These are phyloP conservation scores for Exocentrus adspersus DNA, from an alignment of 2,888 invertebrate genomes.

Conservation along the genomic window DNA sequence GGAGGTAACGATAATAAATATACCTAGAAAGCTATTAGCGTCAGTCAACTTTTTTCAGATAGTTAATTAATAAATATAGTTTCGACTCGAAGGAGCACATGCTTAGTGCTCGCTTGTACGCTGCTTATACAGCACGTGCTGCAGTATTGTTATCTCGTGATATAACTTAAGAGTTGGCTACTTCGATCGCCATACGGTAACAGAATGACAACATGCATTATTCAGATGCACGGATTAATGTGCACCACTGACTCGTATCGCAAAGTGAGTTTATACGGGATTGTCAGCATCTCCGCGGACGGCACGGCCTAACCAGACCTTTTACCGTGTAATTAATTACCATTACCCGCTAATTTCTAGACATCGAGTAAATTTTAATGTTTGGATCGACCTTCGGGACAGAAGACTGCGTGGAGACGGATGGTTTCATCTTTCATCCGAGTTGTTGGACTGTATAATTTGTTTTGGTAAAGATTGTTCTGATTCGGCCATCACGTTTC, in stretches of 20 bases:
- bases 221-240: conserved; percentile 56
- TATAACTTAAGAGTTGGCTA: conserved; percentile 52
- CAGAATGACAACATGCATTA: conserved; percentile 55
- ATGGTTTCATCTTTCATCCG: too few relatives aligned
- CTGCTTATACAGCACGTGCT: conserved; percentile 52
- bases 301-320: background rate
- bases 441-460: too few relatives aligned
- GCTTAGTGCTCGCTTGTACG: conserved; percentile 46
- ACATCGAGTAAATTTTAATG: background rate
- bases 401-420: too few relatives aligned
- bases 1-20: background rate
- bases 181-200: conserved; percentile 52
- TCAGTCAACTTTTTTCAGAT: background rate
- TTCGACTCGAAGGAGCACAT: conserved; percentile 38
- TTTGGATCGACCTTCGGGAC: too few relatives aligned
- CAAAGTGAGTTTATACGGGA: conserved; percentile 45
- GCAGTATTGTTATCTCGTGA: conserved; percentile 50
- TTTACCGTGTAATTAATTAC: background rate
- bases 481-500: too few relatives aligned
- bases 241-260: conserved; percentile 51
- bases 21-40: background rate
- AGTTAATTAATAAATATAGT: conserved; percentile 26
- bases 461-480: too few relatives aligned
- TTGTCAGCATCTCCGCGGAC: conserved; percentile 11
- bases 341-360: background rate